Evolutionary conservation across 2,888 invertebrate species (phyloP).

Genomic region (Cynaeus angustus): DNA sequence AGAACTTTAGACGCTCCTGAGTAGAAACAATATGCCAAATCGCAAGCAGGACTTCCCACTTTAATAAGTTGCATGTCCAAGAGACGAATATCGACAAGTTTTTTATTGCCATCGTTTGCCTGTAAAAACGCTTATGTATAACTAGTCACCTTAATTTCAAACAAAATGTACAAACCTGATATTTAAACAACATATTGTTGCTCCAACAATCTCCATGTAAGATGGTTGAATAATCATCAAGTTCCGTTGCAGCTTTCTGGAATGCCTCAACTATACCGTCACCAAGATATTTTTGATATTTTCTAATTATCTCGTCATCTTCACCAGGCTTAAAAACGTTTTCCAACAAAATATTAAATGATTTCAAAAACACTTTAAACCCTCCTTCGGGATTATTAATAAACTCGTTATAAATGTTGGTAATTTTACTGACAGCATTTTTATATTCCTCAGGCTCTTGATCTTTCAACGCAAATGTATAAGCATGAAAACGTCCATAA

Average conservation of each 20-base stretch:
- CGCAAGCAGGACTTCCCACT: constrained; percentile 28
- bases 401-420: constrained; percentile 1
- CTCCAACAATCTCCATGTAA: constrained; percentile 62
- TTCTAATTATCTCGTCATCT: constrained; percentile 25
- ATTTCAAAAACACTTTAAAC: background rate
- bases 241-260: background rate
- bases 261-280: constrained; percentile 12
- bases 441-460: constrained; percentile 46
- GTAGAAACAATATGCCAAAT: constrained; percentile 45
- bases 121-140: background rate
- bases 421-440: constrained; percentile 4
- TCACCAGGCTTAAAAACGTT: background rate
- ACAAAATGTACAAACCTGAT: constrained; percentile 50
- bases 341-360: background rate
- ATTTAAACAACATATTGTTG: constrained; percentile 62
- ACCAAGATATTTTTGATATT: constrained; percentile 15
- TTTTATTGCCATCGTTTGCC: background rate
- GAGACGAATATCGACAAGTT: constrained; percentile 2
- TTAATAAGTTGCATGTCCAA: constrained; percentile 18
- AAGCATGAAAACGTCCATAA: constrained; percentile 58
- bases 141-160: background rate
- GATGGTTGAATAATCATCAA: constrained; percentile 38
- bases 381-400: background rate
- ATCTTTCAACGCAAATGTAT: constrained; percentile 55
- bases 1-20: constrained; percentile 11